phyloP scores from a whole-genome alignment of 64 coral and sea anemone genomes.

The Porites australiensis region DNA sequence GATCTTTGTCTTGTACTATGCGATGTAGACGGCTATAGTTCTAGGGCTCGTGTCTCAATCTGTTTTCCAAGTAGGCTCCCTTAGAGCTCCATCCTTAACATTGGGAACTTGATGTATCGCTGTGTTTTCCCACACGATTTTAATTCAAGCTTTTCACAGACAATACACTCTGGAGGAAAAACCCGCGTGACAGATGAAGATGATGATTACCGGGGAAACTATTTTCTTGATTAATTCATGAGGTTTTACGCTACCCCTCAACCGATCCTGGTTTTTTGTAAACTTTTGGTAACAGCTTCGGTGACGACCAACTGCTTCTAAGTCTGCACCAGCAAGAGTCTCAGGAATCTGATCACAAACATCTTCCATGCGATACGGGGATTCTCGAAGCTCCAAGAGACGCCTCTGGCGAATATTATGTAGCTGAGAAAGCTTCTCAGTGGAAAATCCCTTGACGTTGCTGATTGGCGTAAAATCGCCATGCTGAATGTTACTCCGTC shows the following conservation, averaged over 20 bases:
- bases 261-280: slow-evolving; percentile 58
- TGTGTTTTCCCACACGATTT: too few species aligned
- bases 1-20: too few species aligned
- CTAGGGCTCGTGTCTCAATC: too few species aligned
- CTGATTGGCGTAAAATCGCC: slow-evolving; percentile 56
- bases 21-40: too few species aligned
- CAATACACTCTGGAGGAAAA: too few species aligned
- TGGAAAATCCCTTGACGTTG: slow-evolving; percentile 57
- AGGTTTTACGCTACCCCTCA: neutral
- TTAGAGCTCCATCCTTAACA: too few species aligned
- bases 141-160: too few species aligned
- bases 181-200: too few species aligned
- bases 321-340: neutral
- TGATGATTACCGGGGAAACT: too few species aligned
- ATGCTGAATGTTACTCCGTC: slow-evolving; percentile 8
- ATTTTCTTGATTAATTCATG: too few species aligned
- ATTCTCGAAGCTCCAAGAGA: slow-evolving; percentile 27
- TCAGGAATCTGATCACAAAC: slow-evolving; percentile 49
- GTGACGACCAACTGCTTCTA: slow-evolving; percentile 40
- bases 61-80: too few species aligned
- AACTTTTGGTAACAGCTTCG: slow-evolving; percentile 61
- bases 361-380: slow-evolving; percentile 57
- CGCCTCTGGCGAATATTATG: slow-evolving; percentile 38
- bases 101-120: too few species aligned
- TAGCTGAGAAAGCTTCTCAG: slow-evolving; percentile 51